Evolutionary conservation across 2,113 vertebrate species (phyloP).

Genomic region (Myodes glareolus): DNA sequence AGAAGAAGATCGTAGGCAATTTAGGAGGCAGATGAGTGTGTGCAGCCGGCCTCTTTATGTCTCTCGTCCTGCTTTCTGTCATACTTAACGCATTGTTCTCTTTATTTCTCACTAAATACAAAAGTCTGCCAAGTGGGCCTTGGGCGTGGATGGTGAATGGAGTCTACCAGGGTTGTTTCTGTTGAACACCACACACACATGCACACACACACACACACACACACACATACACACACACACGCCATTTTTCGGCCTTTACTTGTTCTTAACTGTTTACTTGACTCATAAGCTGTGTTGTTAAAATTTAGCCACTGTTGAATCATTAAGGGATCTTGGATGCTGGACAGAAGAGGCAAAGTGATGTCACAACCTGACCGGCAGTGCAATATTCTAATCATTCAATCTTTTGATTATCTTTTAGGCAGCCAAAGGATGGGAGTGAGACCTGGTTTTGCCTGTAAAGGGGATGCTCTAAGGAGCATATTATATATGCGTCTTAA

Average conservation of each 20-base stretch:
- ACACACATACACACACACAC: not conserved
- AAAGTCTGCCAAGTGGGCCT: not conserved
- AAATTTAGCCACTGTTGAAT: slow-evolving; percentile 70
- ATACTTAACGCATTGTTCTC: not conserved
- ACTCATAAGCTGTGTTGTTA: slow-evolving; percentile 63
- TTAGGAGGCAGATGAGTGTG: slow-evolving; percentile 79
- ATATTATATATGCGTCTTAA: slow-evolving; percentile 61
- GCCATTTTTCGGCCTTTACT: slow-evolving; percentile 59
- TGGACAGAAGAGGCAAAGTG: slow-evolving; percentile 1
- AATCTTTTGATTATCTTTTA: slow-evolving; percentile 81
- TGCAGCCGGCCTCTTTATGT: slow-evolving; percentile 53
- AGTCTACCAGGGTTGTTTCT: not conserved
- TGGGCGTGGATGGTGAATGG: not conserved
- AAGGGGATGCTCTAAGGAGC: not conserved
- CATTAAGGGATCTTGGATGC: not conserved
- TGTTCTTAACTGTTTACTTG: slow-evolving; percentile 71
- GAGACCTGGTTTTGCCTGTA: slow-evolving; percentile 63
- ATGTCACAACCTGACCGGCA: slow-evolving; percentile 52
- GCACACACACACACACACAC: not conserved
- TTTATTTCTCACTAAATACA: slow-evolving; percentile 49
- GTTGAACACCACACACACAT: not conserved
- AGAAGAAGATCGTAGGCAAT: slow-evolving; percentile 76
- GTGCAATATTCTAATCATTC: slow-evolving; percentile 55
- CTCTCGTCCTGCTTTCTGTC: not conserved
- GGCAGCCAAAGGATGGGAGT: slow-evolving; percentile 64